Evolutionary conservation across 1,140 invertebrate species (phyloP).

Genomic region (Bombus superbus): DNA sequence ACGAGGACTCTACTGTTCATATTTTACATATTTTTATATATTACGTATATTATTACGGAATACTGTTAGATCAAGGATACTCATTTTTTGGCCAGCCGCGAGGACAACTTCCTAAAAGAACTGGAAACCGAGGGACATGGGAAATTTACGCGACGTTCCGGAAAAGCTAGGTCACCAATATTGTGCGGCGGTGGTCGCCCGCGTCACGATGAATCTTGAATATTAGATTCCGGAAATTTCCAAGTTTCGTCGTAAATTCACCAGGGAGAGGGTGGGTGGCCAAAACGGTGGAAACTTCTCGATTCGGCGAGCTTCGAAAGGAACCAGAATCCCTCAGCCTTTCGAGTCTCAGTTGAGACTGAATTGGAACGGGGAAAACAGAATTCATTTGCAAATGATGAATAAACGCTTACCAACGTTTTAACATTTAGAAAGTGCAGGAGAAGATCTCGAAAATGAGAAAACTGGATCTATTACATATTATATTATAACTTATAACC

Average conservation of each 20-base stretch:
- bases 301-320: background rate
- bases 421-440: no score
- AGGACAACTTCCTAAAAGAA: background rate
- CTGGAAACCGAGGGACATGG: background rate
- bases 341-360: background rate
- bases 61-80: background rate
- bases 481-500: no score
- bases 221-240: slow-evolving; percentile 46
- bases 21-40: no score
- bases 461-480: no score
- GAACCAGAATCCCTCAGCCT: background rate
- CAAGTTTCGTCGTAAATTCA: slow-evolving; percentile 34
- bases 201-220: slow-evolving; percentile 19
- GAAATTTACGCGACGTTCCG: background rate
- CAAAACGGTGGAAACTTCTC: background rate
- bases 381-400: background rate
- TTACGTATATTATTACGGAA: no score
- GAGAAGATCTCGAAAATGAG: no score
- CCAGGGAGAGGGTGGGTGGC: no score
- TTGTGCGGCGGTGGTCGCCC: background rate
- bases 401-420: no score
- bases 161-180: background rate
- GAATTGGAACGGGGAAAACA: background rate
- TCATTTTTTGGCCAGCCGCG: background rate
- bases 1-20: no score